phyloP scores from a whole-genome alignment of 2,888 invertebrate genomes.

The Catocala fraxini region DNA sequence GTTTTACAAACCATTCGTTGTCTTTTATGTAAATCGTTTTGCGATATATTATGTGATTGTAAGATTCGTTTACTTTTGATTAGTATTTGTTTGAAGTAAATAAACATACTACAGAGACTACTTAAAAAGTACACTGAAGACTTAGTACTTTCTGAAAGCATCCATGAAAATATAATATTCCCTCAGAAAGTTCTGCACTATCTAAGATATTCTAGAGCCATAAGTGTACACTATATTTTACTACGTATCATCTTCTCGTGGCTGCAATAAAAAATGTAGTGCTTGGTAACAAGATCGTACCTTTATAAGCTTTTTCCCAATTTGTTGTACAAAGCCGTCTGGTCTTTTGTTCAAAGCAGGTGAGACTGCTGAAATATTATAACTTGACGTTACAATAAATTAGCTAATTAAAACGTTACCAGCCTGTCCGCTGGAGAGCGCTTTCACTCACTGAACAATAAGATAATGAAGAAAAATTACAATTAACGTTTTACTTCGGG shows the following conservation, averaged over 20 bases:
- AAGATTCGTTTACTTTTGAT: slow-evolving; percentile 1
- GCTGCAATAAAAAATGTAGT: not conserved
- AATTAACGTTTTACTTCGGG: slow-evolving; percentile 40
- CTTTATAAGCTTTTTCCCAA: slow-evolving; percentile 33
- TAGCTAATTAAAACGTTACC: slow-evolving; percentile 42
- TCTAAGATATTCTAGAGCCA: too few relatives aligned
- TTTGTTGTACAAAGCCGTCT: slow-evolving; percentile 43
- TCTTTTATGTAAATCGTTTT: slow-evolving; percentile 10
- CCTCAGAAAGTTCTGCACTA: too few relatives aligned
- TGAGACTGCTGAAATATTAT: slow-evolving; percentile 40
- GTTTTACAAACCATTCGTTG: slow-evolving; percentile 9
- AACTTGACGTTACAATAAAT: slow-evolving; percentile 47
- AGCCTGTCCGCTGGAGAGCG: slow-evolving; percentile 16
- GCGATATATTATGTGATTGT: not conserved
- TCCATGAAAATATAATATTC: too few relatives aligned
- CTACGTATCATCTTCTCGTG: too few relatives aligned
- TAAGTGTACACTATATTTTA: too few relatives aligned
- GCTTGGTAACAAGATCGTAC: slow-evolving; percentile 20
- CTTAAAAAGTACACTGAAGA: too few relatives aligned
- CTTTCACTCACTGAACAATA: slow-evolving; percentile 42
- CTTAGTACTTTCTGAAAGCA: too few relatives aligned
- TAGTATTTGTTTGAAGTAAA: not conserved
- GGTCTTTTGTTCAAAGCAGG: slow-evolving; percentile 22
- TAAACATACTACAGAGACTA: too few relatives aligned
- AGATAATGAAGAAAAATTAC: slow-evolving; percentile 49